Evolutionary conservation across 2,888 invertebrate species (phyloP).

Genomic region (Sturmia bella): DNA sequence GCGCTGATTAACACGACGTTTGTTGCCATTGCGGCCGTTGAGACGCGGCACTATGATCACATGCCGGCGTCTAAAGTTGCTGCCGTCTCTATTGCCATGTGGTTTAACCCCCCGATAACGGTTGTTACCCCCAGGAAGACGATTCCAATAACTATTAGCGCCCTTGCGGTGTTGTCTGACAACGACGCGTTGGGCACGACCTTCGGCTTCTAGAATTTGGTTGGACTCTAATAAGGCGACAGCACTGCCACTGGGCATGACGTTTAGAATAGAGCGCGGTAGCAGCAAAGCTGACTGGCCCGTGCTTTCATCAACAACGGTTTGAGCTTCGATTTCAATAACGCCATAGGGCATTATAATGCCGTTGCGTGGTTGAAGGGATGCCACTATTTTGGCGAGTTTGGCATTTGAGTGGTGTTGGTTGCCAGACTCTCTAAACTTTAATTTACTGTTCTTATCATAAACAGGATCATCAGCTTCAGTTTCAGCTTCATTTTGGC

Average conservation of each 20-base stretch:
- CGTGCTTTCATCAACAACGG: slow-evolving; percentile 77
- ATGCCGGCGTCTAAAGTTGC: slow-evolving; percentile 66
- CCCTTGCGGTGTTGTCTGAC: slow-evolving; percentile 75
- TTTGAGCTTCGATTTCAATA: slow-evolving; percentile 78
- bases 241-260: slow-evolving; percentile 78
- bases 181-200: slow-evolving; percentile 77
- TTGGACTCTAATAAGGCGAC: slow-evolving; percentile 77
- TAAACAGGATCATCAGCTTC: slow-evolving; percentile 56
- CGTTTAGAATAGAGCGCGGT: slow-evolving; percentile 77
- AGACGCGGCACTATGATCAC: slow-evolving; percentile 66
- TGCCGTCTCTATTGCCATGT: slow-evolving; percentile 67
- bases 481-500: slow-evolving; percentile 67
- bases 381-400: slow-evolving; percentile 75
- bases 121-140: slow-evolving; percentile 62
- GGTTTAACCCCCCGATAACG: slow-evolving; percentile 70
- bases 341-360: slow-evolving; percentile 78
- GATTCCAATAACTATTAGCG: slow-evolving; percentile 72
- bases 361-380: slow-evolving; percentile 76
- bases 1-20: slow-evolving; percentile 52
- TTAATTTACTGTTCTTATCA: slow-evolving; percentile 36
- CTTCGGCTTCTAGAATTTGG: slow-evolving; percentile 60
- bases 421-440: not conserved
- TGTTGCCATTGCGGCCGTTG: slow-evolving; percentile 39
- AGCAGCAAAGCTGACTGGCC: slow-evolving; percentile 77
- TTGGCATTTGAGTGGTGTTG: slow-evolving; percentile 73